Base-by-base conservation (phyloP, 2,113 vertebrate species). In the Myotis davidii region DNA sequence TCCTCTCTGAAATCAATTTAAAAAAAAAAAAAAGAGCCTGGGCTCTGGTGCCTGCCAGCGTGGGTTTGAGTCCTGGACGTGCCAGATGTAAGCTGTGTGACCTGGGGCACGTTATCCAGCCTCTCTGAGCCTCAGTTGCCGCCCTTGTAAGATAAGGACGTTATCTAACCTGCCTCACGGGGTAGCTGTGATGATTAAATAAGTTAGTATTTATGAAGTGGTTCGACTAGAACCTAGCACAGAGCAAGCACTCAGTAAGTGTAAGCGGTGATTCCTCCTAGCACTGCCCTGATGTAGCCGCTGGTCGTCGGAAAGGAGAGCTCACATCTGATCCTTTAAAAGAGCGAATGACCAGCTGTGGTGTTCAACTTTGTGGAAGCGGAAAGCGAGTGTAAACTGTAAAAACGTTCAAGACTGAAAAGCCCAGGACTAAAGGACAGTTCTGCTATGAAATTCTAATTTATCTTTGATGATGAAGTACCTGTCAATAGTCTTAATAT, bases 401-500 rank as follows among this genome's bases (percentile, higher is more conserved):
- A 73, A 94, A 78, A 91, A 61, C 16, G 54, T 50, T 67, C 64
- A n/a, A 14, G 27, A 14, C 27, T 32, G 13, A 64, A 64, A 17
- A 64, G 50, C 37, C 21, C 27, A 45, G 89, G 34, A 79, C n/a
- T 45, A 61, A 67, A 91, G 50, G 32, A 20, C 8, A 59, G 39
- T 34, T 69, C 72, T 61, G 17, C 64, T 8, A 54, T 11, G 48
- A 64, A 82, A 27, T 93, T 92, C 48, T n/a, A 48, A 32, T 23
- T 85, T 91, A 39, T 42, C 88, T 74, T 56, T 94, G 39, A 85
- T 59, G n/a, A 76, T n/a, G 25, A 96, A 73, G 39, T 72, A 11
- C 48, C 67, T 87, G 76, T 90, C 42, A 52, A 73, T 4, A 72
- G 61, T 39, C 56, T 79, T 61, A 90, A 78, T 20, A 76, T 34